Conservation (phyloP, 1,140 invertebrate species). For the Forficula auricularia region DNA sequence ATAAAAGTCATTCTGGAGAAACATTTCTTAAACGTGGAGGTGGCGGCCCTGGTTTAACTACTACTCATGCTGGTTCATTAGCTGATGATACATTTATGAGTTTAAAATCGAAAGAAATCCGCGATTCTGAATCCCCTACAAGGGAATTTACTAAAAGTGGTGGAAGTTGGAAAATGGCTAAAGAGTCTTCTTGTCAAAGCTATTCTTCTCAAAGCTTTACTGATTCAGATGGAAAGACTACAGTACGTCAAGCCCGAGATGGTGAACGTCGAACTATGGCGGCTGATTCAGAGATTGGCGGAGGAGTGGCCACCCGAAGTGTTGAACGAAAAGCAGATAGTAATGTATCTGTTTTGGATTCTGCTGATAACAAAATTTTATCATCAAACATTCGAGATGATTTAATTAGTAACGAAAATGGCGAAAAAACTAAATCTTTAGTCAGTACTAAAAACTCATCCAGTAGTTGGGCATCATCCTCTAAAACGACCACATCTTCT, state of each 20-base stretch:
- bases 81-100: slow-evolving; percentile 53
- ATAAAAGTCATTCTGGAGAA: too few species aligned
- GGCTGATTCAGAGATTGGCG: slow-evolving; percentile 9
- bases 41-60: slow-evolving; percentile 12
- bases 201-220: not conserved
- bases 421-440: slow-evolving; percentile 7
- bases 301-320: slow-evolving; percentile 5
- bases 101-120: slow-evolving; percentile 55
- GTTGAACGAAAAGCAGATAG: slow-evolving; percentile 3
- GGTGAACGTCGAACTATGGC: slow-evolving; percentile 7
- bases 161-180: slow-evolving; percentile 15
- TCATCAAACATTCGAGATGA: not conserved
- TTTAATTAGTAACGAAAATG: slow-evolving; percentile 2
- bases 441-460: slow-evolving; percentile 8
- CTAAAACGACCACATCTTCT: slow-evolving; percentile 11
- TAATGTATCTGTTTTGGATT: too few species aligned
- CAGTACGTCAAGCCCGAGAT: not conserved
- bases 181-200: slow-evolving; percentile 12
- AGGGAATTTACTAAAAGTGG: slow-evolving; percentile 28
- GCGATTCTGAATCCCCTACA: slow-evolving; percentile 54
- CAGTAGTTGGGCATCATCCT: slow-evolving; percentile 7
- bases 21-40: too few species aligned
- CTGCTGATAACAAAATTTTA: slow-evolving; percentile 1
- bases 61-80: slow-evolving; percentile 44
- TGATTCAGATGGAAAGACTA: not conserved